Base-by-base conservation (phyloP, 2,113 vertebrate genomes). In the Albula goreensis region DNA sequence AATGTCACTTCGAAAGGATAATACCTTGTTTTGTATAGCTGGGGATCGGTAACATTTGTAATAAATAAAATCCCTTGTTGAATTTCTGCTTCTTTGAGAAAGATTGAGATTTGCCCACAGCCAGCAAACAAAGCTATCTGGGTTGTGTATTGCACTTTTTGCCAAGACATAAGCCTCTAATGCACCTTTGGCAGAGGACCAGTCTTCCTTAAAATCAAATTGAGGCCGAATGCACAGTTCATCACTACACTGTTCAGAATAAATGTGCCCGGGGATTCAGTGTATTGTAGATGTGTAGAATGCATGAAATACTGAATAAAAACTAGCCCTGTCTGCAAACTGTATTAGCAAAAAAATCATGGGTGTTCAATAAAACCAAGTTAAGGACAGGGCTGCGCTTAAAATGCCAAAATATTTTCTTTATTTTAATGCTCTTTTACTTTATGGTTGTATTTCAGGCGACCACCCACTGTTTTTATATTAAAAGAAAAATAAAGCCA, bases 61-160 rank as follows among this genome's bases (percentile, higher is more conserved):
- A 70, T 1, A 25, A 80, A 19, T 66, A 49, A 50, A 85, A 81
- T 66, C 56, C 78, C 78, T 70, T 41, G 25, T 22, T 10, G 17
- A 74, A 17, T 82, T 57, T 52, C 50, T 89, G 86, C 87, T 89
- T 86, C 66, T 89, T 56, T 22, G 19, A 81, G 79, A 81, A 78
- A 50, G 79, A 86, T 81, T 88, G 86, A 83, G 88, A 19, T 81
- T 88, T 86, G 52, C 83, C 89, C 90, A 90, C 92, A 91, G 92
- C 60, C 85, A 90, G 92, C 91, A 93, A 93, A 88, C 83, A 86
- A 89, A 87, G 91, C 57, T 90, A 90, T 93, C 88, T 57, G 85
- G 89, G 86, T 90, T 80, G 49, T 66, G 77, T 50, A 12, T 50
- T 83, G 56, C 25, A 51, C n/a, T 41, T 15, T 66, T 63, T 25